Evolutionary conservation across 2,797 vertebrate genomes (phyloP).

Genomic region (Xiphophorus birchmanni): DNA sequence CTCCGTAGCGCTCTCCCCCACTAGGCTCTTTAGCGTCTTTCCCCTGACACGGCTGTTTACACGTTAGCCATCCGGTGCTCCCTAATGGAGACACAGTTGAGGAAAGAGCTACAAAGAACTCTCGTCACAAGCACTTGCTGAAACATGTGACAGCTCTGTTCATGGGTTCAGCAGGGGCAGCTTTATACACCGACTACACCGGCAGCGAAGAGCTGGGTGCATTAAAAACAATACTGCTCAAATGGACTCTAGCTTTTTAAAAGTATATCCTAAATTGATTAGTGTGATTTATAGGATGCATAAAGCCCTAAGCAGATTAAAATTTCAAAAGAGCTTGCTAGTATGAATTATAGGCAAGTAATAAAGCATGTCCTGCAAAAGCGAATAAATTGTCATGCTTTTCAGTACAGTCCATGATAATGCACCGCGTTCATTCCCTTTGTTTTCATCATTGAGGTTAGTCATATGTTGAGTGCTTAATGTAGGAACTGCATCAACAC

Average conservation of each 20-base stretch:
- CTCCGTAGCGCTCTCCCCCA: slow-evolving; percentile 53
- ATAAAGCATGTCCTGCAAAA: slow-evolving; percentile 24
- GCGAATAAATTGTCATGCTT: slow-evolving; percentile 19
- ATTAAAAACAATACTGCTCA: slow-evolving; percentile 31
- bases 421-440: slow-evolving; percentile 37
- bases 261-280: slow-evolving; percentile 13
- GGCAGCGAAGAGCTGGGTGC: slow-evolving; percentile 37
- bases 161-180: slow-evolving; percentile 40
- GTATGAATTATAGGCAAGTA: slow-evolving; percentile 30
- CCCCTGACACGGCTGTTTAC: slow-evolving; percentile 73
- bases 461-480: slow-evolving; percentile 42
- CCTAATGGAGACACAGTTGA: slow-evolving; percentile 68
- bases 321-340: slow-evolving; percentile 22
- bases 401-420: slow-evolving; percentile 31
- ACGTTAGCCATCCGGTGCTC: slow-evolving; percentile 62
- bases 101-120: slow-evolving; percentile 64
- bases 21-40: slow-evolving; percentile 65
- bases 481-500: slow-evolving; percentile 52
- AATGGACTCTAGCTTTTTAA: slow-evolving; percentile 12
- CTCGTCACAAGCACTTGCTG: slow-evolving; percentile 55
- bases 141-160: slow-evolving; percentile 69
- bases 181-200: slow-evolving; percentile 37
- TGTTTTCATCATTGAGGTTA: slow-evolving; percentile 45
- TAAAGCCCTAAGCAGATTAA: slow-evolving; percentile 14
- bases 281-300: slow-evolving; percentile 8